Conservation (phyloP, 2,113 vertebrate species). For the Tenebrosternarchus preto region DNA sequence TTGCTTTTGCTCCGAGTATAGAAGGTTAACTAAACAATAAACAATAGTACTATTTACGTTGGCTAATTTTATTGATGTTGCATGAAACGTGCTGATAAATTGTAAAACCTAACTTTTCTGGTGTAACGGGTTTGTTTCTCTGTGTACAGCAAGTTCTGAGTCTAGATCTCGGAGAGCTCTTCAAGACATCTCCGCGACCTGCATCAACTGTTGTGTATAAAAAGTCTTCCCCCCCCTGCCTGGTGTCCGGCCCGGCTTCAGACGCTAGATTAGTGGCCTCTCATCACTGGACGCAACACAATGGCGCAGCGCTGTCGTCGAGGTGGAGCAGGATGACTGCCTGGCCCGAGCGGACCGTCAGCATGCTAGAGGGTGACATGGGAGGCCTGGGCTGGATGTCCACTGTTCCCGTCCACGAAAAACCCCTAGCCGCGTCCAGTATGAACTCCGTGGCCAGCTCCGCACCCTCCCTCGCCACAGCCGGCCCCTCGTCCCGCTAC, state of each 20-base stretch:
- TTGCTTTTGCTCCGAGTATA: too few species aligned
- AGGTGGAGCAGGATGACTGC: conserved; percentile 66
- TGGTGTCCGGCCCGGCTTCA: conserved; percentile 52
- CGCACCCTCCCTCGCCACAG: conserved; percentile 51
- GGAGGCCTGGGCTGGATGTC: conserved; percentile 67
- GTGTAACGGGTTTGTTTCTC: not conserved
- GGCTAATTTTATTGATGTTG: too few species aligned
- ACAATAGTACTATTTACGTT: too few species aligned
- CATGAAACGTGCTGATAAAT: too few species aligned
- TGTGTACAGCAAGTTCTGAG: conserved; percentile 66
- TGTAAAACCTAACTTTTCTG: too few species aligned
- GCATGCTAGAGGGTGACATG: conserved; percentile 70
- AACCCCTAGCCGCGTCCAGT: conserved; percentile 46
- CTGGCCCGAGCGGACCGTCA: conserved; percentile 70
- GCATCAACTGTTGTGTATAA: conserved; percentile 60
- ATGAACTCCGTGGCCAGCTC: conserved; percentile 60
- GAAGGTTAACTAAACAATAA: too few species aligned
- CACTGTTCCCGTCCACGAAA: conserved; percentile 45
- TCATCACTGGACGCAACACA: conserved; percentile 61
- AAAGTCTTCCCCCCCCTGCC: conserved; percentile 49
- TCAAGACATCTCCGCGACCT: conserved; percentile 38
- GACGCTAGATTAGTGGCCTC: conserved; percentile 46
- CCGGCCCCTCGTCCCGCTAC: conserved; percentile 70
- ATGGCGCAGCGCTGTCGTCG: conserved; percentile 37
- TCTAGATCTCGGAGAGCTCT: conserved; percentile 67